Conservation (phyloP, 2,113 vertebrate species). For the Psilopsiagon aurifrons region DNA sequence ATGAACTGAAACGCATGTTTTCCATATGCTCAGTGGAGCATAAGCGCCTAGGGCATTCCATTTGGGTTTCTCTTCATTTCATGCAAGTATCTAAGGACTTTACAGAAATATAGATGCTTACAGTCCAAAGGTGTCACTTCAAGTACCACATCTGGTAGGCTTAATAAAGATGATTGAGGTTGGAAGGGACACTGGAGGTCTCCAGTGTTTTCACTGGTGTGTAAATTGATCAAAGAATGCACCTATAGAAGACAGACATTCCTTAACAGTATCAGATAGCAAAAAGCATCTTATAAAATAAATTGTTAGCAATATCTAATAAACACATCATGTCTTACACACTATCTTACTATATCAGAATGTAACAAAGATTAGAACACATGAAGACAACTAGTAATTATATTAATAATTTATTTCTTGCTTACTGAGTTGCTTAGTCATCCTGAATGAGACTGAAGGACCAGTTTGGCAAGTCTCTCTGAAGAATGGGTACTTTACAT, state of each 20-base stretch:
- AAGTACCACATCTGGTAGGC: not conserved
- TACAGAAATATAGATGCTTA: not conserved
- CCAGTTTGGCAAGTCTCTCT: constrained; percentile 15
- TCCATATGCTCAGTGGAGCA: not conserved
- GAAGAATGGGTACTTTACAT: constrained; percentile 29
- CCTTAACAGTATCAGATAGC: not conserved
- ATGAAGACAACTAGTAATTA: not conserved
- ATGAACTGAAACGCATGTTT: not conserved
- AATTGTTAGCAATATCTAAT: not conserved
- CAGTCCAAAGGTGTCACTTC: not conserved
- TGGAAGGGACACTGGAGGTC: not conserved
- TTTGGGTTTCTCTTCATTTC: not conserved
- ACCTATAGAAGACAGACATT: not conserved
- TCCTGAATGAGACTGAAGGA: constrained; percentile 13
- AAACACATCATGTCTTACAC: not conserved
- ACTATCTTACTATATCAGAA: not conserved
- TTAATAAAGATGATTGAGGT: not conserved
- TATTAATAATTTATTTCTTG: constrained; percentile 19
- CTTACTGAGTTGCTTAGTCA: not conserved
- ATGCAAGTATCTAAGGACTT: not conserved
- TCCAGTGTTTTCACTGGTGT: not conserved
- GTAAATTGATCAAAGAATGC: not conserved
- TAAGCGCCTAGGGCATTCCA: not conserved
- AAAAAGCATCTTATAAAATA: not conserved
- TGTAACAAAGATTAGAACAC: not conserved